Evolutionary conservation across 2,113 vertebrate genomes (phyloP), one percentile per base, ranked within the genome.

Genomic region (Corythornis madagascariensis): DNA sequence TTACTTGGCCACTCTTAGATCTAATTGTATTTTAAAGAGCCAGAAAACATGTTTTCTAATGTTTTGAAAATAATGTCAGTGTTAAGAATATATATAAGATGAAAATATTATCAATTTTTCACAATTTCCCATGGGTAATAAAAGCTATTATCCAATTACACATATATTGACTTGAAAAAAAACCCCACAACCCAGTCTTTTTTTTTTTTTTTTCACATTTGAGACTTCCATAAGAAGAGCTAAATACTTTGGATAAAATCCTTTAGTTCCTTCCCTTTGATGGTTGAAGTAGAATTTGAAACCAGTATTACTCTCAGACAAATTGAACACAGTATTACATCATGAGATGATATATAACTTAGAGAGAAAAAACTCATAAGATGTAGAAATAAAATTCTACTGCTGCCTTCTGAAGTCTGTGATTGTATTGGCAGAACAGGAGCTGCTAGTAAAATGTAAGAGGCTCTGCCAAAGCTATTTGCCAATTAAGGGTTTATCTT

Each of bases 81-180:
- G 8, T 67, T 59, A 92, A 60, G 20, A 71, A 18, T 20, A 55
- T 10, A 28, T 16, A 53, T 13, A 8, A 31, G 33, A 64, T 31
- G 9, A 83, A 83, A 76, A 60, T 31, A 4, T 56, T 24, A 43
- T 2, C 21, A 52, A 3, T 29, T 79, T 70, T 63, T 3, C 18
- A 22, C 4, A 53, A 29, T 57, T 81, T 70, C 31, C 63, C 64
- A 77, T 65, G 26, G 35, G 59, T 86, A 86, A 92, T 90, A 93
- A 89, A 73, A 40, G 66, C 28, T 83, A 60, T 86, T 93, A 91
- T 91, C 26, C 95, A 89, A 93, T 91, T 95, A 94, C 53, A 61
- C 24, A 91, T 18, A 88, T 31, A 29, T 33, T 47, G 45, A 18
- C 31, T 92, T 91, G 63, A 81, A 86, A 76, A 72, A 90, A 63